Conservation (phyloP, 2,797 vertebrate species). For the Tauraco hartlaubi region DNA sequence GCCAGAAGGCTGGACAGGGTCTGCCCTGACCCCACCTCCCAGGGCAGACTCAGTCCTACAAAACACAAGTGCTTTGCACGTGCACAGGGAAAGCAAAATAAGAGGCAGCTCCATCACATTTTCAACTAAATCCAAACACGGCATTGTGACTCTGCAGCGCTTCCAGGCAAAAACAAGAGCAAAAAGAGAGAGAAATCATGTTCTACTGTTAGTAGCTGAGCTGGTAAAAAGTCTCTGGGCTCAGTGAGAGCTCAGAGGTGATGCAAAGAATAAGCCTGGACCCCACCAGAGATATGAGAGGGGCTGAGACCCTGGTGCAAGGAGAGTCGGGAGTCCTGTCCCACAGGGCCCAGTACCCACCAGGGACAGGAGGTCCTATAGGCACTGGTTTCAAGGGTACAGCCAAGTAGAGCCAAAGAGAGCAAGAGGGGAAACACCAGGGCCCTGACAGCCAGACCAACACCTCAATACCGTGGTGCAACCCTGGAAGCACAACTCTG, state of each 20-base stretch:
- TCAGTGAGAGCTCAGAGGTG: background rate
- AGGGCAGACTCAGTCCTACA: background rate
- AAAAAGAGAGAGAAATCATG: background rate
- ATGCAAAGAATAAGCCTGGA: background rate
- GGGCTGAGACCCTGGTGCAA: background rate
- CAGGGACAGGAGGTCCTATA: background rate
- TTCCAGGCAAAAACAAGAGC: background rate
- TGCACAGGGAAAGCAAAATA: background rate
- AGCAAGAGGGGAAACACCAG: background rate
- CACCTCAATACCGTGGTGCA: background rate
- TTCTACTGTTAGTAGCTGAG: background rate
- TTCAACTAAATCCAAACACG: background rate
- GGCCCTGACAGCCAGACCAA: background rate
- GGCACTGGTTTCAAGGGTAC: background rate
- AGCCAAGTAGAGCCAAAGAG: background rate
- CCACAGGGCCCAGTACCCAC: background rate
- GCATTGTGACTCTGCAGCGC: background rate
- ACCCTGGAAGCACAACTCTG: background rate
- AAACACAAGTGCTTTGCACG: background rate
- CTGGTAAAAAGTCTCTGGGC: background rate
- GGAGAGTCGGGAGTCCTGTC: background rate
- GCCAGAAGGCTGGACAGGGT: background rate
- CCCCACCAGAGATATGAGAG: background rate
- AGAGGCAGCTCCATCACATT: background rate
- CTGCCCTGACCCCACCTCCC: rapidly evolving